phyloP scores from a whole-genome alignment of 1,140 invertebrate genomes.

The Myzus persicae region DNA sequence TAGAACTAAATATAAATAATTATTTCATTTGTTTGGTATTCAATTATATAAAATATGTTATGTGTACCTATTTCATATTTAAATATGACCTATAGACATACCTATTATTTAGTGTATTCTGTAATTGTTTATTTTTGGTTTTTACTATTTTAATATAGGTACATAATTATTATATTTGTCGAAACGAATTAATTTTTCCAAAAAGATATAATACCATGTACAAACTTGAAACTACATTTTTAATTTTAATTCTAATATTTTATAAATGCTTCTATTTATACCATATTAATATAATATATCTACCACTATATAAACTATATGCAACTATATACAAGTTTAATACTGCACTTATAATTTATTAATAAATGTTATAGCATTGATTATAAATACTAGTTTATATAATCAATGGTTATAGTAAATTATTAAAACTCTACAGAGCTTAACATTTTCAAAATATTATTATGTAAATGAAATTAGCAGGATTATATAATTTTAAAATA shows the following conservation, averaged over 20 bases:
- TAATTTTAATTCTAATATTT: background rate
- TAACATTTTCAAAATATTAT: background rate
- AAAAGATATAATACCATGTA: background rate
- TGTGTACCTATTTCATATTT: too few relatives aligned
- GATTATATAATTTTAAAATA: conserved; percentile 9
- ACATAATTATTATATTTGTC: background rate
- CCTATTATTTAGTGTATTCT: too few relatives aligned
- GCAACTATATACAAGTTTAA: background rate
- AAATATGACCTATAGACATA: too few relatives aligned
- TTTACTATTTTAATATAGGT: too few relatives aligned
- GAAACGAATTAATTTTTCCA: background rate
- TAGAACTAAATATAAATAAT: too few relatives aligned
- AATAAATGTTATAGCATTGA: background rate
- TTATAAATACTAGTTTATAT: too few relatives aligned
- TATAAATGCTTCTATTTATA: background rate
- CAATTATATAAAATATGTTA: too few relatives aligned
- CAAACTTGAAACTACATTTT: background rate
- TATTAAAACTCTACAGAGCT: background rate
- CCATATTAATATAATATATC: background rate
- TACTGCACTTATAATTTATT: background rate
- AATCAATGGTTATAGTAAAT: too few relatives aligned
- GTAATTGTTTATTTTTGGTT: too few relatives aligned
- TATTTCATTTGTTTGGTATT: too few relatives aligned
- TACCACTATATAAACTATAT: background rate
- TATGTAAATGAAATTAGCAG: background rate